These are phyloP conservation scores for Miltochrista miniata DNA, from an alignment of 2,888 invertebrate species.

Conservation along the genomic window DNA sequence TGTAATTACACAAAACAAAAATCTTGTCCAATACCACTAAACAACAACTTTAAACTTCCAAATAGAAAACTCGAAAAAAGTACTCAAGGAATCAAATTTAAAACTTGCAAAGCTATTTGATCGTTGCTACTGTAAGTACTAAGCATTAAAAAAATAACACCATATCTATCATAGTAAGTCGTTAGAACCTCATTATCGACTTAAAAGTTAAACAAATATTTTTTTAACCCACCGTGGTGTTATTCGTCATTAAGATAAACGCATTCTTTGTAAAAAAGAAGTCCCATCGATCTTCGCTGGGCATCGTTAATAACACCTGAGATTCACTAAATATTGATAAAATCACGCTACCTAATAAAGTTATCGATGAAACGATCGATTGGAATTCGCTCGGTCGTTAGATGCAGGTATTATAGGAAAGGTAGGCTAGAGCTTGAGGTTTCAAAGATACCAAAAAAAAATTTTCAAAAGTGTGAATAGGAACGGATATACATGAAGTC, in stretches of 20 bases:
- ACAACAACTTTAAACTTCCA: no score
- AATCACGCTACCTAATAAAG: conserved; percentile 53
- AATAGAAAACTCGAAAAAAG: no score
- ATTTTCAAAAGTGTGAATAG: no score
- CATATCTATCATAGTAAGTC: conserved; percentile 46
- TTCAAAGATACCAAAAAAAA: background rate
- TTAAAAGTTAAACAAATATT: conserved; percentile 49
- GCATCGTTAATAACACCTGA: conserved; percentile 56
- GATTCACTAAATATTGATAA: conserved; percentile 60
- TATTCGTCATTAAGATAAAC: conserved; percentile 47
- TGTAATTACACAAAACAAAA: no score
- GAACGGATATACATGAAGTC: no score
- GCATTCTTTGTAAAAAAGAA: conserved; percentile 43
- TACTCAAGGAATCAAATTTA: no score
- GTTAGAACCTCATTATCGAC: conserved; percentile 54
- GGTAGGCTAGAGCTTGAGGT: background rate
- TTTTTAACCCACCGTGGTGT: conserved; percentile 33
- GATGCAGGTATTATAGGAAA: background rate
- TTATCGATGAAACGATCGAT: conserved; percentile 59
- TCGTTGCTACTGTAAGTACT: background rate
- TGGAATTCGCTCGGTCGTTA: conserved; percentile 31
- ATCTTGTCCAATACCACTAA: no score
- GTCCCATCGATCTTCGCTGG: conserved; percentile 54
- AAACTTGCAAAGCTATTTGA: no score
- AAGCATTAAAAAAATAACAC: conserved; percentile 6